Conservation (phyloP, 2,888 invertebrate genomes). For the Julus scanicus region DNA sequence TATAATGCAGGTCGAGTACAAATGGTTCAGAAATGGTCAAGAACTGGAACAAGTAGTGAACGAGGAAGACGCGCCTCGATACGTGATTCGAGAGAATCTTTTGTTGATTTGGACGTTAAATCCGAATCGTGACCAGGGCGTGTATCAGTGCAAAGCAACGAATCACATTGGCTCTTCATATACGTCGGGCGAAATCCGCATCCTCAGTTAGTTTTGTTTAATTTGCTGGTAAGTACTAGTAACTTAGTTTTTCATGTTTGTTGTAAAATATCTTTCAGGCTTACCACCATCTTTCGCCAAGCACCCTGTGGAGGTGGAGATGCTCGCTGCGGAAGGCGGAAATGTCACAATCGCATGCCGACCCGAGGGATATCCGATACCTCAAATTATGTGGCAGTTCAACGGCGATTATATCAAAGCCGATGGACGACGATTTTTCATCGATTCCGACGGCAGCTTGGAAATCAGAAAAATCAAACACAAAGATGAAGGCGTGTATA, state of each 20-base stretch:
- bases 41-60: slow-evolving; percentile 68
- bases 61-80: slow-evolving; percentile 75
- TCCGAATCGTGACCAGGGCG: slow-evolving; percentile 82
- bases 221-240: not conserved
- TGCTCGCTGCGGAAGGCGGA: slow-evolving; percentile 89
- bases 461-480: slow-evolving; percentile 85
- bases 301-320: slow-evolving; percentile 85
- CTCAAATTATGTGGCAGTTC: slow-evolving; percentile 89
- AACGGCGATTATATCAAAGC: slow-evolving; percentile 78
- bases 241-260: not conserved
- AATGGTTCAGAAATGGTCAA: slow-evolving; percentile 87
- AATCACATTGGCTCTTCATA: slow-evolving; percentile 87
- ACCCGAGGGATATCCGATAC: slow-evolving; percentile 93
- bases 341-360: slow-evolving; percentile 91
- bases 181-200: slow-evolving; percentile 89
- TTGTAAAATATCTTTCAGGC: slow-evolving; percentile 60
- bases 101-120: slow-evolving; percentile 61
- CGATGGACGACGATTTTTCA: slow-evolving; percentile 80
- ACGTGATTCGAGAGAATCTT: slow-evolving; percentile 69
- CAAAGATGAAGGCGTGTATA: slow-evolving; percentile 88
- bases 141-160: slow-evolving; percentile 93
- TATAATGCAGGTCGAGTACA: slow-evolving; percentile 63
- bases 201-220: slow-evolving; percentile 75
- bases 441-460: slow-evolving; percentile 86
- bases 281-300: slow-evolving; percentile 89